Evolutionary conservation across 2,888 invertebrate species (phyloP).

Genomic region (Cheilosia impressa): DNA sequence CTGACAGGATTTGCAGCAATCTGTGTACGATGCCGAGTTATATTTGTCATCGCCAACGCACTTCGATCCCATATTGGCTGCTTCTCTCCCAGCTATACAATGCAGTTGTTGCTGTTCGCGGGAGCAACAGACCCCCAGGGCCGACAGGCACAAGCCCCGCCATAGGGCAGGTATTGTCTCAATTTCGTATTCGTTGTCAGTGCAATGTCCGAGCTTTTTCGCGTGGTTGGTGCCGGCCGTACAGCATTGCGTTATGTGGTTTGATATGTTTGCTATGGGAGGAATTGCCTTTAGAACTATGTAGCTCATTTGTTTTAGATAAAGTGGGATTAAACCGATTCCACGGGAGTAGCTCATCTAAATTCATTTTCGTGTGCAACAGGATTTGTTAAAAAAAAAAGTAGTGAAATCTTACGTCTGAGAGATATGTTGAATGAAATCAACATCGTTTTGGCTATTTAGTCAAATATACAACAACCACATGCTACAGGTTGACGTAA

Average conservation of each 20-base stretch:
- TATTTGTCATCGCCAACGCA: constrained; percentile 77
- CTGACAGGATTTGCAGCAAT: constrained; percentile 88
- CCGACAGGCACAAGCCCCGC: constrained; percentile 86
- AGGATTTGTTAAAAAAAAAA: no score
- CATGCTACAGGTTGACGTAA: no score
- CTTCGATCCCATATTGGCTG: constrained; percentile 79
- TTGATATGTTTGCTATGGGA: constrained; percentile 68
- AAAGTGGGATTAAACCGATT: no score
- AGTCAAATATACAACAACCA: no score
- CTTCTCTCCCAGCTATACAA: constrained; percentile 81
- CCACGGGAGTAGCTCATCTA: no score
- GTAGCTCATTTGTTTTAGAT: no score
- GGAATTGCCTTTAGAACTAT: neutral
- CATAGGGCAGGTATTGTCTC: constrained; percentile 85
- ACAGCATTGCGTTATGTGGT: constrained; percentile 84
- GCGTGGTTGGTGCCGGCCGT: constrained; percentile 85
- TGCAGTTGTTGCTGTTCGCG: constrained; percentile 83
- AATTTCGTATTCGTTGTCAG: constrained; percentile 84
- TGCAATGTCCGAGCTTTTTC: constrained; percentile 84
- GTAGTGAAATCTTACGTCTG: no score
- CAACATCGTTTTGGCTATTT: no score
- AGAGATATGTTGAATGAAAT: no score
- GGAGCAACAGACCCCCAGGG: constrained; percentile 87
- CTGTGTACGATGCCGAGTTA: constrained; percentile 82
- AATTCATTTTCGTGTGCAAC: no score